These are phyloP conservation scores for Clepsis dumicolana DNA, from an alignment of 2,888 invertebrate genomes.

Conservation along the genomic window DNA sequence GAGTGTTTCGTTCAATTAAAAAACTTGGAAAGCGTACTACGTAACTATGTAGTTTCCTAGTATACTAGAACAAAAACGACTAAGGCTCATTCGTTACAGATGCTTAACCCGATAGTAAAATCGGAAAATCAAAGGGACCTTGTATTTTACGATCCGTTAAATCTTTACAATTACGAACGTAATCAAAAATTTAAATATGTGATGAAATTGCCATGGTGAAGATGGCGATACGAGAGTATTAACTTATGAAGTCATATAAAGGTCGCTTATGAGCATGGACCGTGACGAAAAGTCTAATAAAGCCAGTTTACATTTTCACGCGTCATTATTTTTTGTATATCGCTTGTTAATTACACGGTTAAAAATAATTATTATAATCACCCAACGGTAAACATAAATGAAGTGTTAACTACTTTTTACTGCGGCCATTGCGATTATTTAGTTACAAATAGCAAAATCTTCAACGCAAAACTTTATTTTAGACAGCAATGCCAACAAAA, in stretches of 20 bases:
- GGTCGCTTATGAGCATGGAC: constrained; percentile 13
- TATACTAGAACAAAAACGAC: constrained; percentile 32
- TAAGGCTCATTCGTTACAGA: constrained; percentile 34
- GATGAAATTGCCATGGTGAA: constrained; percentile 18
- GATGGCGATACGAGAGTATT: constrained; percentile 22
- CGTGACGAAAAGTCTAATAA: constrained; percentile 27
- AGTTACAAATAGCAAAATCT: neutral
- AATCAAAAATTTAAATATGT: constrained; percentile 14
- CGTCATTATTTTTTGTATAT: constrained; percentile 25
- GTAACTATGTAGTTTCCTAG: constrained; percentile 43
- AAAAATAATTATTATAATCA: neutral
- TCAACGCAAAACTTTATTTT: neutral
- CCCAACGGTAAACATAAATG: neutral
- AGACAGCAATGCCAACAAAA: neutral
- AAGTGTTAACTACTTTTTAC: neutral
- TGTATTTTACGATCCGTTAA: constrained; percentile 29
- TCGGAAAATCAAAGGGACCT: constrained; percentile 22
- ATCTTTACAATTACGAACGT: constrained; percentile 14
- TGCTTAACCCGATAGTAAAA: constrained; percentile 33
- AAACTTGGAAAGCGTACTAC: constrained; percentile 45
- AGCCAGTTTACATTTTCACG: constrained; percentile 13
- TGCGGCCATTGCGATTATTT: neutral
- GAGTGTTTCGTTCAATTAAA: constrained; percentile 40
- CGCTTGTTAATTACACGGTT: constrained; percentile 6
- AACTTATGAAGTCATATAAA: constrained; percentile 24